phyloP scores from a whole-genome alignment of 2,113 vertebrate genomes.

The Dromiciops gliroides region DNA sequence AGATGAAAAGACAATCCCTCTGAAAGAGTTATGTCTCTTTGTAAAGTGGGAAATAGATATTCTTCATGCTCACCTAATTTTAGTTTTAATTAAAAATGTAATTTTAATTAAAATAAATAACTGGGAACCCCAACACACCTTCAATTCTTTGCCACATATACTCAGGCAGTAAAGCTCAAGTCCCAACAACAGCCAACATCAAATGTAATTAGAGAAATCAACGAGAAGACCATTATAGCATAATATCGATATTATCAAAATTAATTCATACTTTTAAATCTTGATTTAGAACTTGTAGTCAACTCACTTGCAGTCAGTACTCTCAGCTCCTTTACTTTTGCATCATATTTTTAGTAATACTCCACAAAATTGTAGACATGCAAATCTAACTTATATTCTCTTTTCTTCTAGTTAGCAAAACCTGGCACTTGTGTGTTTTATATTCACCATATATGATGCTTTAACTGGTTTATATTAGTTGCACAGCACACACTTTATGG shows the following conservation, averaged over 20 bases:
- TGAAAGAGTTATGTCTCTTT: conserved; percentile 4
- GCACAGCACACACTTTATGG: background rate
- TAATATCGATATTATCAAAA: background rate
- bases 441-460: background rate
- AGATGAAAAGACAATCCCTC: background rate
- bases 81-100: conserved; percentile 47
- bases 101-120: conserved; percentile 40
- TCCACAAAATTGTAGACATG: background rate
- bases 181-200: background rate
- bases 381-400: background rate
- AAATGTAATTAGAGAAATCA: background rate
- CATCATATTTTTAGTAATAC: conserved; percentile 8
- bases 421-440: background rate
- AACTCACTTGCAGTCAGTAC: background rate
- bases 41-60: background rate
- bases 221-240: background rate
- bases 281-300: background rate
- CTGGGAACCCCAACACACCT: background rate
- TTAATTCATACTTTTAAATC: conserved; percentile 16
- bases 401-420: background rate
- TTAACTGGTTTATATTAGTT: background rate
- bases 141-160: background rate
- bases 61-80: background rate
- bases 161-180: background rate
- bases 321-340: background rate